Evolutionary conservation across 2,797 vertebrate genomes (phyloP).

Genomic region (Pempheris klunzingeri): DNA sequence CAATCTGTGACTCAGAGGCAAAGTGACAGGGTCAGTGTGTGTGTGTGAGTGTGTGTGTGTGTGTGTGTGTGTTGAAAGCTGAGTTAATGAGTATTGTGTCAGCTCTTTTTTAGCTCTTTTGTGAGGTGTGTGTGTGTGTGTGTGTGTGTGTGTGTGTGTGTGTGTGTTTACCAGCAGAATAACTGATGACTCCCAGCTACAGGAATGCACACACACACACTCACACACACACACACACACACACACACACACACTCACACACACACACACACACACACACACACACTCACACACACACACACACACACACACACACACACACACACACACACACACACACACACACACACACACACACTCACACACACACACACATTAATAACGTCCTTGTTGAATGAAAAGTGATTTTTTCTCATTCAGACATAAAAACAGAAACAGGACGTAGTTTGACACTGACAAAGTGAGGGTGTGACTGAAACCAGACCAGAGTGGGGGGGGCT

Average conservation of each 20-base stretch:
- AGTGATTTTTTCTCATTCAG: background rate
- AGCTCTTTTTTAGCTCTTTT: slow-evolving; percentile 35
- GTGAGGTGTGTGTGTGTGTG: slow-evolving; percentile 16
- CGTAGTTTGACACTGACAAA: slow-evolving; percentile 12
- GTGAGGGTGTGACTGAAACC: background rate
- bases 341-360: slow-evolving; percentile 18
- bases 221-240: slow-evolving; percentile 9
- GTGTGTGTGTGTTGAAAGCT: slow-evolving; percentile 2
- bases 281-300: slow-evolving; percentile 15
- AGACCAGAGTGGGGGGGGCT: too few species aligned
- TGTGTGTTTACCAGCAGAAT: slow-evolving; percentile 27
- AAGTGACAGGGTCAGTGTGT: background rate
- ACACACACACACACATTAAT: slow-evolving; percentile 19
- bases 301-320: too few species aligned
- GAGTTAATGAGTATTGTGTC: slow-evolving; percentile 42
- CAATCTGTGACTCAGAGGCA: background rate
- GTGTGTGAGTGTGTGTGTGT: slow-evolving; percentile 1
- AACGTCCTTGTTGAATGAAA: slow-evolving; percentile 17
- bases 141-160: slow-evolving; percentile 19
- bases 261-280: slow-evolving; percentile 15
- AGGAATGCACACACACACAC: slow-evolving; percentile 26
- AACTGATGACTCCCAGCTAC: slow-evolving; percentile 22
- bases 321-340: too few species aligned
- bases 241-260: slow-evolving; percentile 12
- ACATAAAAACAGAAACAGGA: slow-evolving; percentile 23